Percentiles rank a stretch among this genome's conserved stretches.
Evolutionary conservation across 2,113 vertebrate genomes (phyloP).

Genomic region (Heptranchias perlo): DNA sequence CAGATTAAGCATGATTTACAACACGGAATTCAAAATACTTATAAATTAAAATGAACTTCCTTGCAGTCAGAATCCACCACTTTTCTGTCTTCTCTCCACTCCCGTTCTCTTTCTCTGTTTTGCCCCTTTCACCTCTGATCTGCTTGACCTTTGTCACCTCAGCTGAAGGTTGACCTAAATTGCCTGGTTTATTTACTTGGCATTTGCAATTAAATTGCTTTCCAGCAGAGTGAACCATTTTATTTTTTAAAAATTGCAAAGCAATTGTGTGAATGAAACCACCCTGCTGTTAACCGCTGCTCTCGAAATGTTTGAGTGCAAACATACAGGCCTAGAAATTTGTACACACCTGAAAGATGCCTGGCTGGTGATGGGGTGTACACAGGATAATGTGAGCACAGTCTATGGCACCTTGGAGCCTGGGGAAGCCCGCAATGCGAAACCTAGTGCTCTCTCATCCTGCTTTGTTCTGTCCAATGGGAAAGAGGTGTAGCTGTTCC

Average conservation of each 20-base stretch:
- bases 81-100: no score
- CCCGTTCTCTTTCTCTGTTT: not conserved
- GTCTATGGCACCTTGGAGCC: no score
- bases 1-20: not conserved
- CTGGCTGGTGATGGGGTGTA: no score
- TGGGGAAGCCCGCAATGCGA: not conserved
- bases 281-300: no score
- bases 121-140: not conserved
- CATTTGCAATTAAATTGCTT: not conserved
- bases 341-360: not conserved
- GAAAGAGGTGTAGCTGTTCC: no score
- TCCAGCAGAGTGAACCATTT: not conserved
- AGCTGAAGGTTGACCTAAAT: not conserved
- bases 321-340: not conserved
- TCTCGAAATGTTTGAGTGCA: no score
- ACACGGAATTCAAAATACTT: not conserved
- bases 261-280: no score
- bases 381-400: not conserved
- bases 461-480: no score
- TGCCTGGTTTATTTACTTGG: not conserved
- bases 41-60: not conserved
- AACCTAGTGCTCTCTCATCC: no score
- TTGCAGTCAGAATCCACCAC: not conserved
- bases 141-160: not conserved
- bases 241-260: no score